Conservation (phyloP, 64 coral and sea anemone genomes). For the Hydrozoanthus tunicans region DNA sequence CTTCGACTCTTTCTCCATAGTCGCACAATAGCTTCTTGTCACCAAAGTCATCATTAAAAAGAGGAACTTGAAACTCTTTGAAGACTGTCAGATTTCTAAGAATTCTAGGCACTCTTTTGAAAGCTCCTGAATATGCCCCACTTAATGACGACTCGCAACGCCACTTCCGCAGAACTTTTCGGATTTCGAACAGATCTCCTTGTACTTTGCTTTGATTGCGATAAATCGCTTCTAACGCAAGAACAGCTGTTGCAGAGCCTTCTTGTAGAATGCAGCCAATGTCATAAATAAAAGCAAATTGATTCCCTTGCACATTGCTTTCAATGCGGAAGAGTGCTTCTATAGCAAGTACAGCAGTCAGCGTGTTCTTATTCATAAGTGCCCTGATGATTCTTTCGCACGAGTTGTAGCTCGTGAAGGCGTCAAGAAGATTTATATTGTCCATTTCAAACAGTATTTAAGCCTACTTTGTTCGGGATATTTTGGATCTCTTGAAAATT, state of each 20-base stretch:
- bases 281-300: no score
- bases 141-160: conserved; percentile 45
- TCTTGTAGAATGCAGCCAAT: no score
- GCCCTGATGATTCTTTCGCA: no score
- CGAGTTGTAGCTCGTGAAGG: no score
- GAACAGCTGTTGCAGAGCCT: conserved; percentile 15
- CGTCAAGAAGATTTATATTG: no score
- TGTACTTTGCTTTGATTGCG: conserved; percentile 48
- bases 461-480: no score
- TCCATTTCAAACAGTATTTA: no score
- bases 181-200: neutral
- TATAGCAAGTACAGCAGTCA: no score
- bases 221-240: conserved; percentile 54
- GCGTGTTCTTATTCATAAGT: no score
- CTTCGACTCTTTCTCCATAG: neutral
- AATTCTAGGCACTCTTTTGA: neutral
- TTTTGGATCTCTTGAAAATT: no score
- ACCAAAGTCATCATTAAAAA: conserved; percentile 64
- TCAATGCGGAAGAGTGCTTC: no score
- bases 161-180: conserved; percentile 55
- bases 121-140: neutral
- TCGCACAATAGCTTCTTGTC: conserved; percentile 34
- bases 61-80: conserved; percentile 46
- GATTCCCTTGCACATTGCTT: no score
- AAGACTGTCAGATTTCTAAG: conserved; percentile 65